Evolutionary conservation across 64 coral and sea anemone genomes (phyloP).

Genomic region (Acropora yongei): DNA sequence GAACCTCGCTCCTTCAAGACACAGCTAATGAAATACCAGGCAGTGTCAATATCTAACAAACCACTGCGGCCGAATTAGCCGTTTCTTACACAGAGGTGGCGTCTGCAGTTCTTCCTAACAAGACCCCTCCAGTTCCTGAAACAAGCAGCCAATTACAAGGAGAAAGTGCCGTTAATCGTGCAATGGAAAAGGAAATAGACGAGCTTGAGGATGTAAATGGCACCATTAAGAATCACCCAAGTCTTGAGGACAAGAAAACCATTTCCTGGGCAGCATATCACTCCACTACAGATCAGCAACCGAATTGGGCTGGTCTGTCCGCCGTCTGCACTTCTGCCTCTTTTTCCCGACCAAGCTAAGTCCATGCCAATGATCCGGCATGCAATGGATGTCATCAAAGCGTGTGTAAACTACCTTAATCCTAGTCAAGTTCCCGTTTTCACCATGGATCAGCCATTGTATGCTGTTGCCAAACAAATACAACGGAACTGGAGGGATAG

Average conservation of each 20-base stretch:
- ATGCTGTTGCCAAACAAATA: slow-evolving; percentile 56
- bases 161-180: neutral
- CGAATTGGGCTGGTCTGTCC: neutral
- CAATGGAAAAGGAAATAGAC: neutral
- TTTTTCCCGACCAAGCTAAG: slow-evolving; percentile 22
- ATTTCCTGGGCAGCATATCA: slow-evolving; percentile 48
- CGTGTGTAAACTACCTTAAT: slow-evolving; percentile 13
- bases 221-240: neutral
- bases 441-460: slow-evolving; percentile 44
- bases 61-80: neutral
- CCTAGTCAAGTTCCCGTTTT: slow-evolving; percentile 44
- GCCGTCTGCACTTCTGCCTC: slow-evolving; percentile 41
- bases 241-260: neutral
- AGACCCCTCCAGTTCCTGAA: neutral
- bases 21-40: neutral
- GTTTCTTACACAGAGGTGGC: neutral
- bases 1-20: slow-evolving; percentile 66
- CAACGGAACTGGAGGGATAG: slow-evolving; percentile 38
- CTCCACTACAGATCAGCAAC: slow-evolving; percentile 21
- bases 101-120: neutral
- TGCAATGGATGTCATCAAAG: slow-evolving; percentile 36
- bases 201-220: slow-evolving; percentile 22
- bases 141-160: slow-evolving; percentile 3
- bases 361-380: slow-evolving; percentile 26
- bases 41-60: neutral